Percentiles rank a stretch among this genome's conserved stretches.
phyloP scores from a whole-genome alignment of 2,888 invertebrate genomes.

The Coelopa pilipes region DNA sequence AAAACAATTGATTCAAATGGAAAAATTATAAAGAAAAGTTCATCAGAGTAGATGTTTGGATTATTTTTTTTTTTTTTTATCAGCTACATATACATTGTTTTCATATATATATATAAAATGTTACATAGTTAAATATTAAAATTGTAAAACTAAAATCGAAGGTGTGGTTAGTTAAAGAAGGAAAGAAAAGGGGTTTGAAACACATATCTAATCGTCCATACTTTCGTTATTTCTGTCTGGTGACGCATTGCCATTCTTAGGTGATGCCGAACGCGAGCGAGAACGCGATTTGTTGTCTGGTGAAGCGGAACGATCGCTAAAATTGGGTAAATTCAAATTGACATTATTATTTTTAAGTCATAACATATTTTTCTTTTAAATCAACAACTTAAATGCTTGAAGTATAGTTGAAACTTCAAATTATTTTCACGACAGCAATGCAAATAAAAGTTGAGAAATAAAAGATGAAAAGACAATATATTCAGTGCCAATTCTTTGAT shows the following conservation, averaged over 20 bases:
- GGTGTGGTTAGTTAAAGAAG: constrained; percentile 7
- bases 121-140: constrained; percentile 28
- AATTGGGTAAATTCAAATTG: constrained; percentile 39
- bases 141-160: constrained; percentile 31
- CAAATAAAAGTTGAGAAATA: constrained; percentile 43
- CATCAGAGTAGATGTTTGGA: neutral
- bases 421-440: constrained; percentile 37
- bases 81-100: constrained; percentile 14
- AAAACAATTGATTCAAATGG: neutral
- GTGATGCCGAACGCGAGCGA: constrained; percentile 69
- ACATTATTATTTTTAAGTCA: neutral
- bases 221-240: constrained; percentile 68
- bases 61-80: constrained; percentile 7
- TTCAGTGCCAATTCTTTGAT: constrained; percentile 27
- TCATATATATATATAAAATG: constrained; percentile 25
- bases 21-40: neutral
- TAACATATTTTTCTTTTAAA: neutral
- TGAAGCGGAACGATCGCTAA: constrained; percentile 76
- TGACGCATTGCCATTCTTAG: constrained; percentile 69
- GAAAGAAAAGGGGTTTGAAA: constrained; percentile 12
- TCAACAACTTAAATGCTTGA: constrained; percentile 31
- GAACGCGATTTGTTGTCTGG: constrained; percentile 74
- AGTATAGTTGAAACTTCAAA: constrained; percentile 14
- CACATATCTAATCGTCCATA: constrained; percentile 65
- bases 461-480: constrained; percentile 43